Base-by-base conservation (phyloP, 1,140 invertebrate genomes). In the Brachionus plicatilis region DNA sequence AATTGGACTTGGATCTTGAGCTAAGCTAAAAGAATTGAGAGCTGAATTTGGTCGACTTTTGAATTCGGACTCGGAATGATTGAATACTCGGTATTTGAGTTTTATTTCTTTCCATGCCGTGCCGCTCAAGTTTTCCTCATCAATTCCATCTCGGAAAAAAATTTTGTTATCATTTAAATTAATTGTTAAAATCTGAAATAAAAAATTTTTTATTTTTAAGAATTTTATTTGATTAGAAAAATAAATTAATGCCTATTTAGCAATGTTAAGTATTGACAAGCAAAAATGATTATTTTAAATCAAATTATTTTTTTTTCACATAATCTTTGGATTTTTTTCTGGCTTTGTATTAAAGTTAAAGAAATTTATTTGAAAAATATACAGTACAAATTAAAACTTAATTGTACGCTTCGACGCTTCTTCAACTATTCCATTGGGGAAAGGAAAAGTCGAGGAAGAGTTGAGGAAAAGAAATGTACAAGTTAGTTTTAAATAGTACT, bases 111-210 rank as follows among this genome's bases (percentile, higher is more conserved):
- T 60, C 79, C 79, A 82, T 11, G 50, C 41, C 1, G 37, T 60
- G 9, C 79, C 79, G 8, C 79, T 82, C 60, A 60, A 29, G 24
- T 82, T 82, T 65, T 82, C 79, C 37, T 82, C 9, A 29, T 82
- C 79, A 24, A 82, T 82, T 43, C 79, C 79, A 17, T 41, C 33
- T 11, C 79, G 50, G 53, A 82, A 41, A 45, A 45, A 82, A 3
- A 82, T 68, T 20, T 27, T 45, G n/a, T 82, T 82, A 6, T 82
- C 79, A 24, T 12, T 33, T 47, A 47, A 65, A n/a, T 82, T 66
- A 12, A 82, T 9, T 41, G 65, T 29, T 33, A 53, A 37, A 24
- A 82, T n/a, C 79, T 82, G 33, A 8, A 8, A 41, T 27, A n/a
- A 82, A 33, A 20, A 47, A 41, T 17, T 65, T 50, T 76, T 43